Base-by-base conservation (phyloP, 2,888 invertebrate genomes). In the Lithophane ornitopus region DNA sequence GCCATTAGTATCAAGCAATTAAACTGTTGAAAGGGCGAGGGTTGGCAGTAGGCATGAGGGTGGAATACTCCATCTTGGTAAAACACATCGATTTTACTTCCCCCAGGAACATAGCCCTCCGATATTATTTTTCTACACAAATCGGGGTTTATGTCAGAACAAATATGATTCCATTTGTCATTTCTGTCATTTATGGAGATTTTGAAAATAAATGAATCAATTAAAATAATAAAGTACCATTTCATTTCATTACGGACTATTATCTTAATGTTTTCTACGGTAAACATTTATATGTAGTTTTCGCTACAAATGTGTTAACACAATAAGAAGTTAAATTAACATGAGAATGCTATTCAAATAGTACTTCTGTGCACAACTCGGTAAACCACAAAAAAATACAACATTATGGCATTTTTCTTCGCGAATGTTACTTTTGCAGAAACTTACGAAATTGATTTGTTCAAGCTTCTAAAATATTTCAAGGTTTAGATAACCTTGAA, bases 21-120 rank as follows among this genome's bases (percentile, higher is more conserved):
- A 84, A 76, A 69, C 49, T 56, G 68, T 67, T 62, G 56, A 65
- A 76, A 83, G 74, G 85, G 78, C 44, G 78, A 83, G 87, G 80
- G 80, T 82, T 81, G 66, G 52, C 16, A 41, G 62, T 41, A 19
- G 19, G 28, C 8, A 58, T 19, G 28, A 86, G 90, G 90, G 89
- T 84, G 69, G 67, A 78, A 77, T 39, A 74, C 44, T 59, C 56
- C 34, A 76, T 84, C 66, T 63, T 62, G 68, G 70, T 78, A 69
- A 58, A 76, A 62, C 44, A 68, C 70, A 85, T 87, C 80, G 82
- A 88, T 86, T 85, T 81, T 74, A 71, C 58, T 67, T 39, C 77
- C 79, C 79, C 71, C 16, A 70, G 78, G 71, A 74, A 83, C 58
- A 73, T 49, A 68, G 26, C 78, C 68, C 71, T 74, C 63, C 22